Conservation (phyloP, 2,888 invertebrate species). For the Deroplatys truncata region DNA sequence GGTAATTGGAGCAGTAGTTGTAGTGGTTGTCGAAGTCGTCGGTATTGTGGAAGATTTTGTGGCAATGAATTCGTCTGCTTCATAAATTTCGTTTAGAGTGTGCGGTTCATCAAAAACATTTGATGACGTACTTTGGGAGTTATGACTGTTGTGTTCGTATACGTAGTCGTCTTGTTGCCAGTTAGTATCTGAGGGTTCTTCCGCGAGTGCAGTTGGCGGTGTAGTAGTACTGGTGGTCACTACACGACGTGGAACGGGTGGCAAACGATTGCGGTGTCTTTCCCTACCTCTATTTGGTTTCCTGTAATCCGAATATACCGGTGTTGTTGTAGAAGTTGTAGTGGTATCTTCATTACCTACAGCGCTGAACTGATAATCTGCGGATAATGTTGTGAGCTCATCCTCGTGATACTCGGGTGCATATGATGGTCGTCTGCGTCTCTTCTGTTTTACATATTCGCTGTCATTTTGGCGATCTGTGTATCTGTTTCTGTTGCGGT, state of each 20-base stretch:
- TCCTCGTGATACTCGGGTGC: neutral
- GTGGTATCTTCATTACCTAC: neutral
- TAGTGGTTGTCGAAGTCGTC: constrained; percentile 26
- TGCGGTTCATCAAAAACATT: constrained; percentile 13
- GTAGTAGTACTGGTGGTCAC: neutral
- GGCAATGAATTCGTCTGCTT: constrained; percentile 21
- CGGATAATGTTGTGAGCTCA: neutral
- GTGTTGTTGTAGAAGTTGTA: neutral
- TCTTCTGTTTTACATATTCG: neutral
- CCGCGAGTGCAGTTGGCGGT: neutral
- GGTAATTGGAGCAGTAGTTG: constrained; percentile 28
- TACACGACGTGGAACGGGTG: neutral
- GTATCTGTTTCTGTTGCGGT: neutral
- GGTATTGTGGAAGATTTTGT: constrained; percentile 23
- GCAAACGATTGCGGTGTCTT: neutral
- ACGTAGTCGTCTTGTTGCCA: neutral
- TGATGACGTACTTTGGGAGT: neutral
- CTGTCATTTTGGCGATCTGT: neutral
- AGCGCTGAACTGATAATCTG: neutral
- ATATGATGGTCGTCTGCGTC: neutral
- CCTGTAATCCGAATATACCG: neutral
- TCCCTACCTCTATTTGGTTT: neutral
- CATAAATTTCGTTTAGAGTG: constrained; percentile 32
- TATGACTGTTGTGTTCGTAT: neutral
- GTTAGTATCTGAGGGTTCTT: neutral